These are phyloP conservation scores for Calliphora vicina DNA, from an alignment of 1,140 invertebrate species.

Conservation along the genomic window DNA sequence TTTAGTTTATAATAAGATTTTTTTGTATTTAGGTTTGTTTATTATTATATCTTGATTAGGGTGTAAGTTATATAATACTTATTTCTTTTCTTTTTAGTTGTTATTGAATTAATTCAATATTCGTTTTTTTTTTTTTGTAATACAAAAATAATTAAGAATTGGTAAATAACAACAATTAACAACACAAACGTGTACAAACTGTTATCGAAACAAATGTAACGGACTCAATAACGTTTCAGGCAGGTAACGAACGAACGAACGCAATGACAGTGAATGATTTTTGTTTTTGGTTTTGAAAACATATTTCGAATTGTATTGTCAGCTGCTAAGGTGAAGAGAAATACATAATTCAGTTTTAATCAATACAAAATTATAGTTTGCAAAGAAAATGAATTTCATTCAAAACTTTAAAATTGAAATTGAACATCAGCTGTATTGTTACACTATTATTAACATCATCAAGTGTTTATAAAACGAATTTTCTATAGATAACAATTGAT, in stretches of 20 bases:
- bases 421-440: too few relatives aligned
- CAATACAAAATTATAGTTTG: neutral
- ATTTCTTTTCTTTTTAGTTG: neutral
- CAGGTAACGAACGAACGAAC: too few relatives aligned
- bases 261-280: constrained; percentile 9
- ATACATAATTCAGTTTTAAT: neutral
- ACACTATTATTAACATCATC: too few relatives aligned
- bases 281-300: neutral
- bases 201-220: neutral
- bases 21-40: constrained; percentile 8
- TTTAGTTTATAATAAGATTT: constrained; percentile 23
- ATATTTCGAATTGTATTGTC: neutral
- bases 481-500: too few relatives aligned
- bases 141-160: neutral
- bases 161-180: neutral
- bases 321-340: neutral
- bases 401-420: too few relatives aligned
- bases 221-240: neutral
- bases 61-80: neutral
- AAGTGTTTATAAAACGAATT: too few relatives aligned
- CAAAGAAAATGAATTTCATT: neutral
- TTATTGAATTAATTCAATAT: too few relatives aligned
- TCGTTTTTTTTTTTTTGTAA: constrained; percentile 20
- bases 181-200: constrained; percentile 12
- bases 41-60: neutral